Evolutionary conservation across 2,797 vertebrate species (phyloP).

Genomic region (Avahi laniger): DNA sequence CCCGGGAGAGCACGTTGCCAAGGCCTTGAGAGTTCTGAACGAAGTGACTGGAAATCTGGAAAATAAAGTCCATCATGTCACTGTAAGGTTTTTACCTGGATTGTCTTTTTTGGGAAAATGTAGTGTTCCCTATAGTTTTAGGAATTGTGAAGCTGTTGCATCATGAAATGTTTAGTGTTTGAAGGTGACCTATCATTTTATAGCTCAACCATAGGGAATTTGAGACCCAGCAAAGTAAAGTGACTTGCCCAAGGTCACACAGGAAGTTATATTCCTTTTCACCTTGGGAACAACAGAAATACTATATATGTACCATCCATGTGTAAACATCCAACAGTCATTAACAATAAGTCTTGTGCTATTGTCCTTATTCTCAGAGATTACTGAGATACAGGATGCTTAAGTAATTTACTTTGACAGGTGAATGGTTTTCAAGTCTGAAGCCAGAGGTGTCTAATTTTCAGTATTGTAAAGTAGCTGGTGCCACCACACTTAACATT

Average conservation of each 20-base stretch:
- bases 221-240: not conserved
- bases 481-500: not conserved
- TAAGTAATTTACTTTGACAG: not conserved
- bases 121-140: not conserved
- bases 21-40: constrained; percentile 66
- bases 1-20: constrained; percentile 75
- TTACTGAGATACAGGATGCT: not conserved
- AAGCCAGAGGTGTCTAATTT: not conserved
- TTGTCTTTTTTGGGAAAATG: not conserved
- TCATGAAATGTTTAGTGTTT: not conserved
- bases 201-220: not conserved
- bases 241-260: not conserved
- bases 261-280: not conserved
- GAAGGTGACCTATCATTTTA: not conserved
- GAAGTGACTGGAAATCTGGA: constrained; percentile 77
- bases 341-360: not conserved
- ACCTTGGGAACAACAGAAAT: not conserved
- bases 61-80: constrained; percentile 39
- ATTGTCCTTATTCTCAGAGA: not conserved
- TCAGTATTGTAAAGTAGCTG: not conserved
- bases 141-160: not conserved
- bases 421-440: not conserved
- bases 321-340: not conserved
- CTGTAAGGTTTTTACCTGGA: not conserved
- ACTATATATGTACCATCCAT: accelerated